Base-by-base conservation (phyloP, 92 coral and sea anemone genomes). In the Bergia sp. region DNA sequence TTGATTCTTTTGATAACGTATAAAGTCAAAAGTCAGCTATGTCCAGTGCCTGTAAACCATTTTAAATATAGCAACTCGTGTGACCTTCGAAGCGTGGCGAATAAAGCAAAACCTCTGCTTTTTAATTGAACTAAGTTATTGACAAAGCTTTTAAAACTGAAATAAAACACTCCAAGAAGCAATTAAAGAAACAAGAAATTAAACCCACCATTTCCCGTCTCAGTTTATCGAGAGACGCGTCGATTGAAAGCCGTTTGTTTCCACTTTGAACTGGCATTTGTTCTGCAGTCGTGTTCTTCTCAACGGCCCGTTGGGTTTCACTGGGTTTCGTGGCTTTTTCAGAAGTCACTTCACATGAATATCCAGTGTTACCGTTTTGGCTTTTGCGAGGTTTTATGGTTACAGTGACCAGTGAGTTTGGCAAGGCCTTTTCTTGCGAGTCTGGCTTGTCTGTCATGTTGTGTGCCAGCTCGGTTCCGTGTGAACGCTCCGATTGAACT, bases 181-280 rank as follows among this genome's bases (percentile, higher is more conserved):
- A 71, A 72, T 84, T 1, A 72, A 29, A 84, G 13, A 9, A 13
- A 71, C 12, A 18, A 23, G 75, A 45, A 72, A 45, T 83, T 38
- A 15, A 69, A 81, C 94, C 86, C 61, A 92, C 94, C 94, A 92
- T 92, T 86, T 92, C 94, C 37, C 86, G 86, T 39, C 94, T 88
- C 55, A 92, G 88, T 86, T 86, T 92, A 7, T 91, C 92, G 45
- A 92, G 94, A 50, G 94, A 92, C 43, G 82, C 88, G 53, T 92
- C 94, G 12, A 92, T 79, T 10, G 94, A 81, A 37, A 77, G 64
- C 64, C 87, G 78, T 36, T 84, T 84, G 87, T 73, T 15, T 37
- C 16, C 58, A 71, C 36, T 16, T 71, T 84, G 79, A 23, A 16
- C 38, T 72, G 39, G 79, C 44, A 12, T 5, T 50, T 40, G 40